Conservation (phyloP, 2,113 vertebrate genomes). For the Hucho hucho region DNA sequence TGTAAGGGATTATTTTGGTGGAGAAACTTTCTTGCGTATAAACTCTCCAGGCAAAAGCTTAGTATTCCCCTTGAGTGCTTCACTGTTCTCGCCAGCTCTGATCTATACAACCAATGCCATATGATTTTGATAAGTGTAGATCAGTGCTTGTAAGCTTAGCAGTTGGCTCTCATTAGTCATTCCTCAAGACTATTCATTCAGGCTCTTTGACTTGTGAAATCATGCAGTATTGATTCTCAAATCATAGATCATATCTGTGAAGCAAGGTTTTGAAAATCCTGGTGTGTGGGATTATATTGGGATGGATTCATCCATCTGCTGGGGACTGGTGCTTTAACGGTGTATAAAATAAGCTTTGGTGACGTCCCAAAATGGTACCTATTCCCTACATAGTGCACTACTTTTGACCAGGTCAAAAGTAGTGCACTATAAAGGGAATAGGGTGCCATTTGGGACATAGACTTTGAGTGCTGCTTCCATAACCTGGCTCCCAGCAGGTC, state of each 20-base stretch:
- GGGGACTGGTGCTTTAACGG: too few relatives aligned
- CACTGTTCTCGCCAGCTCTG: neutral
- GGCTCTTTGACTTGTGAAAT: too few relatives aligned
- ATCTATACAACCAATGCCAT: neutral
- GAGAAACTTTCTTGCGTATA: too few relatives aligned
- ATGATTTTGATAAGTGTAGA: constrained; percentile 10
- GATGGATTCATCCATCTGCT: too few relatives aligned
- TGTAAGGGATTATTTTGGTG: too few relatives aligned
- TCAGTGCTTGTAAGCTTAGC: neutral
- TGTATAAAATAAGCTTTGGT: too few relatives aligned
- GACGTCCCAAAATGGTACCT: too few relatives aligned
- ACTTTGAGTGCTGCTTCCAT: neutral
- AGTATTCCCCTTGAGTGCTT: neutral
- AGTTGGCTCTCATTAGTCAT: neutral
- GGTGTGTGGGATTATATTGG: neutral
- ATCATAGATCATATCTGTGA: neutral
- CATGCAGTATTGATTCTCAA: neutral
- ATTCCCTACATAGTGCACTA: too few relatives aligned
- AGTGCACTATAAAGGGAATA: too few relatives aligned
- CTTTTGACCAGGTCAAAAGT: too few relatives aligned
- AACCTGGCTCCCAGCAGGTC: neutral
- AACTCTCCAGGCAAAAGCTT: neutral
- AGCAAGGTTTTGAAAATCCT: too few relatives aligned
- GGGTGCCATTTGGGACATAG: too few relatives aligned
- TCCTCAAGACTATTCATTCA: constrained; percentile 1